Evolutionary conservation across 2,797 vertebrate genomes (phyloP), one percentile per base, ranked within the genome.

Genomic region (Spondyliosoma cantharus): DNA sequence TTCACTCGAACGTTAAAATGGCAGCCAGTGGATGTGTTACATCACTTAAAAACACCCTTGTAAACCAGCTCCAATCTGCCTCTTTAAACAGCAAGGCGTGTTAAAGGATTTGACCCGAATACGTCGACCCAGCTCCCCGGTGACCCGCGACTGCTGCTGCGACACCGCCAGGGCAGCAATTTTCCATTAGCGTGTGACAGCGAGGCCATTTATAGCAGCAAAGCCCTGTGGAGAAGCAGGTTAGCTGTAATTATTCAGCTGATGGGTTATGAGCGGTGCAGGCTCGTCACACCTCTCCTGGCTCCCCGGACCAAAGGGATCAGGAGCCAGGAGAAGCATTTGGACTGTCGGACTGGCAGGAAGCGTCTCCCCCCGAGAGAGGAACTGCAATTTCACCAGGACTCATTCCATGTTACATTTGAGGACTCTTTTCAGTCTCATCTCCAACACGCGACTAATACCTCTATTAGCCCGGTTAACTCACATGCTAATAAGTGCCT

Each of bases 201-300:
- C 19, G 42, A n/a, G 65, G 67, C 78, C 63, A 52, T 82, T 89
- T 74, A 84, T 79, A 80, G 84, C 84, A 63, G 75, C 32, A 16
- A 69, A 62, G 67, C 78, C 86, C 86, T 61, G 74, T 69, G 70
- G 82, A 84, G 83, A 66, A 75, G 78, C 66, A 72, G 86, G 84
- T 89, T 84, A 89, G 84, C 82, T 53, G 90, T 90, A 90, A 90
- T 89, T 90, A 90, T 82, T 90, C 84, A 90, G 80, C 57, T 63
- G 82, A 72, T 43, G 43, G 84, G 72, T 81, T 60, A 68, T 42
- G 80, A 85, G 84, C 66, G 37, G 76, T 69, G 74, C 76, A 13
- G 74, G 54, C 56, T 71, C 60, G 78, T 87, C 82, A 83, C 80
- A 63, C 72, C 57, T 82, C 78, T 66, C 43, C 53, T 12, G 58